Evolutionary conservation across 2,113 vertebrate species (phyloP), one percentile per base, ranked within the genome.

Genomic region (Pangasianodon gigas): DNA sequence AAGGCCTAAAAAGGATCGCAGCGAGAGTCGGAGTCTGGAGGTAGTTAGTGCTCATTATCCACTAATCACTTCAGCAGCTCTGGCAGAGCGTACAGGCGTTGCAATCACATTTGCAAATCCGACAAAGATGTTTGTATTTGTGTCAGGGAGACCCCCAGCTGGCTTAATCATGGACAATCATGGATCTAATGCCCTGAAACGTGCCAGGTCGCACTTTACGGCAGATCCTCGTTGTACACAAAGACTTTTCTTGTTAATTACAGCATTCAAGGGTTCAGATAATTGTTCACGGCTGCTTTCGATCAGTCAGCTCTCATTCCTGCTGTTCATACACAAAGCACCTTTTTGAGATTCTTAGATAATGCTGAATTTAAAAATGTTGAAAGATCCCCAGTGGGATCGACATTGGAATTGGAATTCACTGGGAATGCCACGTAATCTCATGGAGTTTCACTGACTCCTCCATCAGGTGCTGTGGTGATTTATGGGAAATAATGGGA

Each of bases 91-190:
- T 52, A 19, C 60, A 51, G 69, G 16, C 77, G 41, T 88, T 8
- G 84, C 87, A 90, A 90, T 91, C 91, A 83, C 89, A 83, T 91
- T 83, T 77, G 77, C 83, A 77, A 87, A 91, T 86, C 48, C 48
- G 71, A 54, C 65, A 81, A 88, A 69, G 84, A 85, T 88, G 51
- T 71, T 79, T 91, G 89, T 77, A 79, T 86, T 90, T 88, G 89
- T 80, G 58, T 41, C 60, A 46, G 51, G 2, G 32, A 67, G 48
- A 51, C 52, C 58, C 51, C 71, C 65, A 46, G 41, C 86, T 84
- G 71, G 67, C 60, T 80, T 69, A 65, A 85, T 85, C 51, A 41
- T n/a, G 51, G 37, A 24, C 77, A 86, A 48, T 48, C 32, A 48
- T 67, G 81, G 62, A 90, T 83, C 32, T 67, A 44, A 77, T 69